Base-by-base conservation (phyloP, 2,888 invertebrate species). In the Adelognathus sp. region DNA sequence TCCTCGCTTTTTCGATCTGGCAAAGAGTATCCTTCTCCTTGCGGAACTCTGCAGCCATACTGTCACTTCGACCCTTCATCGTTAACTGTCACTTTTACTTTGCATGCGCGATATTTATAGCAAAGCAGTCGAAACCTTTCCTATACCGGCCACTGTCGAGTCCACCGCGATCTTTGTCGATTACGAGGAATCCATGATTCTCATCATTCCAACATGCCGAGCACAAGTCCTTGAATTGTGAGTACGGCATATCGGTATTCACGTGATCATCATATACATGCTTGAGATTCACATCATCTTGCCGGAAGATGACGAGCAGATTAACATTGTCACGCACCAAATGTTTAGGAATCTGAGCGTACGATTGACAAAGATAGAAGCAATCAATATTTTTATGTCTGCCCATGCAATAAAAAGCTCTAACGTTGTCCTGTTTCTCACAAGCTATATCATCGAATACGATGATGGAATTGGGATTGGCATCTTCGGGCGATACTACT, bases 261-360 rank as follows among this genome's bases (percentile, higher is more conserved):
- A 80, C 39, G 74, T 84, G 67, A 67, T 81, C 76, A 39, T 76
- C 75, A 63, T 76, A 73, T 29, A 86, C 76, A 75, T 90, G 89
- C 76, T 83, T 86, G 41, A 90, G 76, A 84, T 90, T 90, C 58
- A 84, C 76, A 71, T 87, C 84, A 83, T 91, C 90, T 72, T 85
- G 84, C 39, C 72, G 70, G 21, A 84, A 85, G 7, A 86, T 9
- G 5, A 84, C 69, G 1, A 85, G 52, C n/a, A 83, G 63, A 50
- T 84, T 84, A 1, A 80, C 75, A 66, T 84, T 85, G 39, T 86
- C 84, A 4, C 82, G 76, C 2, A 81, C 75, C 9, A 84, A 52
- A 52, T 85, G 82, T 67, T 86, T 85, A 2, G 81, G 80, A 9
- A 85, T 74, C n/a, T 74, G 78, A 1, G 81, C 58, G 56, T 84